Percentiles rank a stretch among this genome's conserved stretches.
Evolutionary conservation across 2,113 vertebrate species (phyloP).

Genomic region (Ceratotherium simum): DNA sequence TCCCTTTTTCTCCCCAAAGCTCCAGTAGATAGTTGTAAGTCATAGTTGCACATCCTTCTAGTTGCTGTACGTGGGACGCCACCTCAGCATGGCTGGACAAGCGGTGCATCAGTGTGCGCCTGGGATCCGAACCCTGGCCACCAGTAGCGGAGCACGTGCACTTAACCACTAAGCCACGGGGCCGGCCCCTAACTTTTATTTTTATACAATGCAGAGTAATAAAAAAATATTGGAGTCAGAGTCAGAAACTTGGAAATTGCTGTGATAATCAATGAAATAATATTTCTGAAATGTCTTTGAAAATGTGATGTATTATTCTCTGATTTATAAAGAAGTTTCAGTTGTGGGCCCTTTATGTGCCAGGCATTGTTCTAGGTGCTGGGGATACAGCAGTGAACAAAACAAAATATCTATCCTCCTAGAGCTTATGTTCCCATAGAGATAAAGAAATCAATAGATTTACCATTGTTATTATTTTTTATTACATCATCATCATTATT

Average conservation of each 20-base stretch:
- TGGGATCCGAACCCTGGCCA: too few relatives aligned
- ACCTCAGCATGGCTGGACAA: too few relatives aligned
- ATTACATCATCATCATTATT: background rate
- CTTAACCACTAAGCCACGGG: too few relatives aligned
- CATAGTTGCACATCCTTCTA: too few relatives aligned
- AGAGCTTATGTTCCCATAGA: background rate
- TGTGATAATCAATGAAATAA: background rate
- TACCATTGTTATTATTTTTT: background rate
- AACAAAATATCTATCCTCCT: background rate
- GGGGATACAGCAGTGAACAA: background rate
- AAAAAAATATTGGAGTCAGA: background rate
- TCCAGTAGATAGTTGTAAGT: too few relatives aligned
- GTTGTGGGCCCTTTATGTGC: background rate
- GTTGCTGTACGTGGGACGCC: too few relatives aligned
- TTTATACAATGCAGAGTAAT: background rate
- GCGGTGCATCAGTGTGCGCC: too few relatives aligned
- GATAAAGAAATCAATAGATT: background rate
- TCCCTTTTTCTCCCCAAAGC: too few relatives aligned
- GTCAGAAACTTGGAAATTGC: background rate
- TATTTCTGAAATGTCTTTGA: conserved; percentile 27
- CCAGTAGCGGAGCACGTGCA: too few relatives aligned
- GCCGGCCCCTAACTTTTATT: background rate
- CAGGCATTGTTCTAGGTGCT: background rate
- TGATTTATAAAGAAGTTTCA: background rate
- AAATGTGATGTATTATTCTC: background rate